Conservation (phyloP, 1,140 invertebrate species). For the Lysiphlebus fabarum region DNA sequence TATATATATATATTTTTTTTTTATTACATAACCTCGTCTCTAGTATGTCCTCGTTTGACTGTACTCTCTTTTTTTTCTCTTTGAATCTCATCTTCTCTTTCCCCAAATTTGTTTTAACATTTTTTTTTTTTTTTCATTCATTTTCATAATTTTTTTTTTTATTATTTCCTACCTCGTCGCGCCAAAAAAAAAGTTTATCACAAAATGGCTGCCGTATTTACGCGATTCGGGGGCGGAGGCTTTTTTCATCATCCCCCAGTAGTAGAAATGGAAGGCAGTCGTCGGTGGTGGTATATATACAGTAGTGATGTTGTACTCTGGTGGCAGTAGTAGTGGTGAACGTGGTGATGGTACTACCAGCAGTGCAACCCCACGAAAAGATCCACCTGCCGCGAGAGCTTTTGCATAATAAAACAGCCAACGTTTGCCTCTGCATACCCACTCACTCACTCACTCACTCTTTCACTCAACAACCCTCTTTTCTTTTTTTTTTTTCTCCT, state of each 20-base stretch:
- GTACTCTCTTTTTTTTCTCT: slow-evolving; percentile 12
- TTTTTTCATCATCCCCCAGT: slow-evolving; percentile 44
- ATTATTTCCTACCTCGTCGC: slow-evolving; percentile 22
- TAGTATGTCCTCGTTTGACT: slow-evolving; percentile 19
- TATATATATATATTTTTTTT: no score
- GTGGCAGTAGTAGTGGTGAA: no score
- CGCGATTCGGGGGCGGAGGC: slow-evolving; percentile 52
- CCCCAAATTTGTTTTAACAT: slow-evolving; percentile 6
- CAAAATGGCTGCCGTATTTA: slow-evolving; percentile 57
- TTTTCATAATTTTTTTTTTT: slow-evolving; percentile 16
- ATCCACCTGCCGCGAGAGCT: slow-evolving; percentile 54
- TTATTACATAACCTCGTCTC: slow-evolving; percentile 19
- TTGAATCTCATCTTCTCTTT: slow-evolving; percentile 20
- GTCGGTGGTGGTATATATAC: neutral
- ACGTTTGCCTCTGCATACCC: slow-evolving; percentile 30
- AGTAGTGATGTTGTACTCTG: no score
- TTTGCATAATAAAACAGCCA: slow-evolving; percentile 57
- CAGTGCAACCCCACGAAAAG: slow-evolving; percentile 36
- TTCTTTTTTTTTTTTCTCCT: neutral
- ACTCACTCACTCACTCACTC: slow-evolving; percentile 24
- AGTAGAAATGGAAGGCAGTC: slow-evolving; percentile 8
- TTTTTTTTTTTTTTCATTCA: no score
- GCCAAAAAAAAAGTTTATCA: slow-evolving; percentile 53
- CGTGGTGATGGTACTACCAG: slow-evolving; percentile 1
- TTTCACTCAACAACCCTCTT: slow-evolving; percentile 1